Evolutionary conservation across 1,140 invertebrate genomes (phyloP), one percentile per base, ranked within the genome.

Genomic region (Radopholus similis): DNA sequence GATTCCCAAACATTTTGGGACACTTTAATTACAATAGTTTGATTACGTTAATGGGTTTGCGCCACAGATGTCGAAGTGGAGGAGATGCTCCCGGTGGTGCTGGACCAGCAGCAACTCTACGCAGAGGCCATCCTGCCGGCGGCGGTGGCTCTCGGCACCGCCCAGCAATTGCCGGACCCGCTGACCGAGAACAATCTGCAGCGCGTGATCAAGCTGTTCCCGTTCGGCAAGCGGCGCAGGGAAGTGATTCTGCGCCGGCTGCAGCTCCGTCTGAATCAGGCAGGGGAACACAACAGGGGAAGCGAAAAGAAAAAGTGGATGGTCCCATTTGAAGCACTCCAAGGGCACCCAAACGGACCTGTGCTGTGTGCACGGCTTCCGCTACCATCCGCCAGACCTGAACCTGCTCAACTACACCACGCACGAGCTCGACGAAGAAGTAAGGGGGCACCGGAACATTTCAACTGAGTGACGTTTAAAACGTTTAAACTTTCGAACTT

Each of bases 281-380:
- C 77, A 13, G 44, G 11, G 1, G n/a, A 72, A 13, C 26, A 51
- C 30, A 68, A 30, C 4, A 51, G 23, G 13, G 34, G 13, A 6
- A 51, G 8, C 28, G 40, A 34, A n/a, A 28, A 34, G 2, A 56
- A 15, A 63, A 5, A 53, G 26, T 34, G n/a, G n/a, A n/a, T 65
- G 65, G 35, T 26, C 3, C 4, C 9, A 8, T 30, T 72, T 71
- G 5, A 35, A 73, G 72, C 35, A 54, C 21, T 44, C 55, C 8
- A 75, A 75, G 44, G 18, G 38, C 11, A 75, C 73, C 26, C 73
- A 75, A 64, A 75, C 73, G 2, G 73, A 75, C 32, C 70, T 70
- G 49, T 73, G 64, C 34, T 62, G 65, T 62, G 42, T 47, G 8
- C 59, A 47, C 21, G 49, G 59, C 34, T 62, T 62, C 34, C 21